Conservation (phyloP, 1,140 invertebrate genomes). For the Ruditapes philippinarum region DNA sequence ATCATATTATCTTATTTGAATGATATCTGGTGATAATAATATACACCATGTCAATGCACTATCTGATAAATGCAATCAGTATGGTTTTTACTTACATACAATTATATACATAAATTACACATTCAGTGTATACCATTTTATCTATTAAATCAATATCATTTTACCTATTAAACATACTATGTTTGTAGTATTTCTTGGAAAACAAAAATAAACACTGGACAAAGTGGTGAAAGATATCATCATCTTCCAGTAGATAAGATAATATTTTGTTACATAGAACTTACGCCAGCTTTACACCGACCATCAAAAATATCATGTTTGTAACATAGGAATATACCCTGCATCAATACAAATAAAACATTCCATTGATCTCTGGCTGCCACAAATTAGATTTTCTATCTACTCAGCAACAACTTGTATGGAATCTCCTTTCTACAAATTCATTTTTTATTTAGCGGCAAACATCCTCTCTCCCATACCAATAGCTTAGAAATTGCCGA, state of each 20-base stretch:
- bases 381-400: slow-evolving; percentile 27
- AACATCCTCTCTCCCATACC: slow-evolving; percentile 7
- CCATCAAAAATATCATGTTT: slow-evolving; percentile 34
- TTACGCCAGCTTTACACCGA: background rate
- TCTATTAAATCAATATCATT: too few relatives aligned
- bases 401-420: background rate
- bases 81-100: too few relatives aligned
- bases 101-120: too few relatives aligned
- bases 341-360: slow-evolving; percentile 17
- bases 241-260: background rate
- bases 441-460: background rate
- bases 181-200: slow-evolving; percentile 1
- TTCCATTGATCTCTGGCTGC: background rate
- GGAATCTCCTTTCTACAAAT: background rate
- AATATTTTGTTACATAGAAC: background rate
- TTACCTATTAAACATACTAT: background rate
- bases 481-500: background rate
- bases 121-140: too few relatives aligned
- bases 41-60: too few relatives aligned
- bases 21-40: too few relatives aligned
- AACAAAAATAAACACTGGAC: background rate
- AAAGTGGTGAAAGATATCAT: slow-evolving; percentile 4
- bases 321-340: slow-evolving; percentile 1
- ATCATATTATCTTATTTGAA: too few relatives aligned
- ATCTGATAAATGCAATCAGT: too few relatives aligned